These are phyloP conservation scores for Pedicia rivosa DNA, from an alignment of 2,888 invertebrate species.

Conservation along the genomic window DNA sequence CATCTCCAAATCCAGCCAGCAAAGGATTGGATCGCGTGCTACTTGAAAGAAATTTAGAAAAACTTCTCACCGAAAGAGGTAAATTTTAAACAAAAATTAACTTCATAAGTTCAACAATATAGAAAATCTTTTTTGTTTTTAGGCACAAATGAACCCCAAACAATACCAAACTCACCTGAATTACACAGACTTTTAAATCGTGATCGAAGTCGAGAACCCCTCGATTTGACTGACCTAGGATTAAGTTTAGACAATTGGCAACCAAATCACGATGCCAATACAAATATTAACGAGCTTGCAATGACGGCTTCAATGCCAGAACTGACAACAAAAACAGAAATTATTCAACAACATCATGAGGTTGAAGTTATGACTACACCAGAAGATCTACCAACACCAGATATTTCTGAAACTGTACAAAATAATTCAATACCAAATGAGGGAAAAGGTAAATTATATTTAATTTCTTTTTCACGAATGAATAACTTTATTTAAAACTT, in stretches of 20 bases:
- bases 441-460: not conserved
- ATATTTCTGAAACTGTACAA: conserved; percentile 2
- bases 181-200: conserved; percentile 43
- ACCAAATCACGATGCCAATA: conserved; percentile 19
- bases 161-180: conserved; percentile 24
- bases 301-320: conserved; percentile 44
- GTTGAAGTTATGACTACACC: not conserved
- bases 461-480: not conserved
- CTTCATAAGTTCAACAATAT: too few species aligned
- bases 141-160: not conserved
- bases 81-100: conserved; percentile 1
- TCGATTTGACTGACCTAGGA: conserved; percentile 40
- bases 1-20: conserved; percentile 24
- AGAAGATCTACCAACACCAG: conserved; percentile 6
- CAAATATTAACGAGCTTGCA: conserved; percentile 25
- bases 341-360: not conserved
- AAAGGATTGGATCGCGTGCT: conserved; percentile 22
- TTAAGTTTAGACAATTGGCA: conserved; percentile 38
- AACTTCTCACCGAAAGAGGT: conserved; percentile 19
- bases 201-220: conserved; percentile 40
- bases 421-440: not conserved
- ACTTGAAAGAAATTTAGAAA: conserved; percentile 20
- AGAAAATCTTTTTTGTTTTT: not conserved
- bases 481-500: not conserved
- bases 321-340: conserved; percentile 21